phyloP scores from a whole-genome alignment of 1,140 invertebrate genomes.

The Plutomurus gul region DNA sequence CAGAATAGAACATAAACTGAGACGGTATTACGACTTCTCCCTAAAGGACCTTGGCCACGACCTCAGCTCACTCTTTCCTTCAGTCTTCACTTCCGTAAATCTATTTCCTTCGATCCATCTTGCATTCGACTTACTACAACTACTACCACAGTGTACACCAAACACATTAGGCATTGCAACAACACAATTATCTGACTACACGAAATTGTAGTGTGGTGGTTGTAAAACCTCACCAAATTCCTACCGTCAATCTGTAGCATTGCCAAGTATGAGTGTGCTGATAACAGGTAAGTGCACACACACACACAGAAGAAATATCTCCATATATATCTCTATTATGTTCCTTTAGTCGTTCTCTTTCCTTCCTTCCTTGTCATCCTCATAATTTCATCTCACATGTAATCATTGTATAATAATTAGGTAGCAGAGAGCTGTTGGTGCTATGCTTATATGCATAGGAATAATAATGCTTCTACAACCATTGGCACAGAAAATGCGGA shows the following conservation, averaged over 20 bases:
- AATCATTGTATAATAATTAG: background rate
- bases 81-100: constrained; percentile 46
- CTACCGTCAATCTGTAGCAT: background rate
- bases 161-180: background rate
- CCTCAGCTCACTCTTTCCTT: constrained; percentile 44
- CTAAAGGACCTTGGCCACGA: constrained; percentile 48
- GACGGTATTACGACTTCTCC: constrained; percentile 29
- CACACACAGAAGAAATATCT: background rate
- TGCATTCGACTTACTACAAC: background rate
- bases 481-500: too few species aligned
- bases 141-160: background rate
- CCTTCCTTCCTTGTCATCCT: constrained; percentile 25
- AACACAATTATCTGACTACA: background rate
- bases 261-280: background rate
- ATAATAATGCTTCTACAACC: too few species aligned
- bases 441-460: too few species aligned
- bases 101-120: constrained; percentile 36
- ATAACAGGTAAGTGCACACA: background rate
- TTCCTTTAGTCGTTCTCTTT: background rate
- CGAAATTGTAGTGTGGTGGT: background rate
- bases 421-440: too few species aligned
- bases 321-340: background rate
- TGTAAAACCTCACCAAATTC: background rate
- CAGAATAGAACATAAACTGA: background rate
- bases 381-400: background rate